A percentile compares a stretch with the other conserved stretches of the same genome.
These are phyloP conservation scores for Meandrina meandrites DNA, from an alignment of 92 coral and sea anemone species.

Conservation along the genomic window DNA sequence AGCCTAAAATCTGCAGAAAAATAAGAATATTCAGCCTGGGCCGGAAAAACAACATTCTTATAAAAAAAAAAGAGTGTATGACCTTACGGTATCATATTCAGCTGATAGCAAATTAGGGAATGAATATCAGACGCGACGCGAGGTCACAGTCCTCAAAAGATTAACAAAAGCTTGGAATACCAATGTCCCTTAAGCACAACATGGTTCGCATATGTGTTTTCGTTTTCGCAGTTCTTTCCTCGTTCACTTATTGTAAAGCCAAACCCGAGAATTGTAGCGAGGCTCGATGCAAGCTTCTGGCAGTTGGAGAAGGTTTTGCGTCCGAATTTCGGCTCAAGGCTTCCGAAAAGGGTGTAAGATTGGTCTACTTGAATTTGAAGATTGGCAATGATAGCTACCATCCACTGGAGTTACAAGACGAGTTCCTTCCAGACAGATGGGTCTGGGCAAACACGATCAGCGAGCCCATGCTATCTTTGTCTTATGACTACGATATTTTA, in stretches of 20 bases:
- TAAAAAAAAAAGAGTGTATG: no score
- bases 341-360: conserved; percentile 6
- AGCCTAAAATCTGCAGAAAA: no score
- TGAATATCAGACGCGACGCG: no score
- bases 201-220: no score
- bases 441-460: not conserved
- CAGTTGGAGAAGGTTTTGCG: not conserved
- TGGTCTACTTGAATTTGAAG: conserved; percentile 2
- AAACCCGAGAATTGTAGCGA: conserved; percentile 2
- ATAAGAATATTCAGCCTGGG: no score
- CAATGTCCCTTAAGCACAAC: not conserved
- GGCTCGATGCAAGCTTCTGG: not conserved
- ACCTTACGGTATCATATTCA: not conserved
- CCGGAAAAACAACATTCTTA: no score
- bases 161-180: not conserved
- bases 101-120: no score
- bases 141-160: not conserved
- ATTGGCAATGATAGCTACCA: not conserved
- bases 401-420: not conserved
- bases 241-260: not conserved
- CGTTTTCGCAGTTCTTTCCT: no score
- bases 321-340: not conserved
- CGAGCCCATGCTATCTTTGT: not conserved
- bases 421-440: conserved; percentile 5
- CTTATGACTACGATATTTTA: conserved; percentile 13